Evolutionary conservation across 2,888 invertebrate genomes (phyloP), one percentile per base, ranked within the genome.

Genomic region (Sminthurides aquaticus): DNA sequence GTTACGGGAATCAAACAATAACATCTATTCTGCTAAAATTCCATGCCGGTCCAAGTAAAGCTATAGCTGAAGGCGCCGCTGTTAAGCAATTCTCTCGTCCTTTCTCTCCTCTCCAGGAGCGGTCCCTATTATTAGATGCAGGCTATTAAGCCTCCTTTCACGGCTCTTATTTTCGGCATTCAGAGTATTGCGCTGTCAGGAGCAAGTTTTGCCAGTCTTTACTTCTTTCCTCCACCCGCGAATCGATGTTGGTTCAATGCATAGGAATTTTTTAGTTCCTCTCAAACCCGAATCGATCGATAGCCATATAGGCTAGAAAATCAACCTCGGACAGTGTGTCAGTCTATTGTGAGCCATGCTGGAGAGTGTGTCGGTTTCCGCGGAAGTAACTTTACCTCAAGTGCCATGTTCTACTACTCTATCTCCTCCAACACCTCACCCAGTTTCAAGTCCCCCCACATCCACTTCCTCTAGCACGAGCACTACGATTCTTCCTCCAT

Each of bases 271-370:
- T 52, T 52, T 18, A 43, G 11, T 18, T 8, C 18, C 52, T 52
- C 52, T 22, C n/a, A n/a, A 20, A 8, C 18, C 43, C 52, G 58
- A 15, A 34, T 29, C 48, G 58, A 66, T 66, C 61, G 66, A 62
- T 62, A 54, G 25, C 52, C 62, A 52, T 58, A 62, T 66, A 54
- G 24, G 15, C 27, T 26, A 29, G 60, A 48, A 54, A 56, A 55
- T 60, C 55, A 65, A 56, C 54, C 11, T 43, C 60, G 55, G 60
- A 22, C 27, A 18, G 26, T 65, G 49, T 56, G 48, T 28, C 62
- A 67, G 64, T 67, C 61, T 52, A 29, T 27, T 34, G 15, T 49
- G 59, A 67, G 56, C 64, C 67, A 67, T 67, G 67, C 57, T 67
- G n/a, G 57, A 64, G 48, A 34, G 56, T 56, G 67, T 64, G 57